A percentile compares a stretch with the other conserved stretches of the same genome.
Evolutionary conservation across 2,888 invertebrate species (phyloP).

Genomic region (Artemia sp.): DNA sequence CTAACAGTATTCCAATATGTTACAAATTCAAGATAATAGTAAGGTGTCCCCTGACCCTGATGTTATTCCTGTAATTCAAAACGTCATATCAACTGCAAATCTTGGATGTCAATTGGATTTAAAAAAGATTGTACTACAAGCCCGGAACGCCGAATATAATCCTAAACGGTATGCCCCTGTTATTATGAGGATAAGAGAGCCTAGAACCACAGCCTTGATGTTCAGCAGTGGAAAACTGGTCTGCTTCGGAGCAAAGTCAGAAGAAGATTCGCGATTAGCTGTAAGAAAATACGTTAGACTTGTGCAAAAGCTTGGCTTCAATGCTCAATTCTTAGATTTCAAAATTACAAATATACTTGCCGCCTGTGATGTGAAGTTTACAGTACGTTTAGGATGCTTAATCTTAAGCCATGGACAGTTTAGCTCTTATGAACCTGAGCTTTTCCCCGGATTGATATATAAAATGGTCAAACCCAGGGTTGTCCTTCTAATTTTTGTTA

Average conservation of each 20-base stretch:
- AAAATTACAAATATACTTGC: slow-evolving; percentile 75
- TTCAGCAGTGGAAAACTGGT: slow-evolving; percentile 76
- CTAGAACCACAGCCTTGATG: slow-evolving; percentile 58
- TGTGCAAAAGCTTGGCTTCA: slow-evolving; percentile 60
- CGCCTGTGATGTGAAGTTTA: slow-evolving; percentile 69
- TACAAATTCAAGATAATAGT: slow-evolving; percentile 37
- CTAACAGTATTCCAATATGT: too few species aligned
- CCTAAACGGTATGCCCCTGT: slow-evolving; percentile 98
- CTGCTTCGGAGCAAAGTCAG: slow-evolving; percentile 68
- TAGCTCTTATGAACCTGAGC: slow-evolving; percentile 81
- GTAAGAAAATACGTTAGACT: slow-evolving; percentile 65
- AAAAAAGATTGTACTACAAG: slow-evolving; percentile 90
- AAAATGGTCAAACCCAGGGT: slow-evolving; percentile 90
- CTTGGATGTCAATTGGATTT: slow-evolving; percentile 83
- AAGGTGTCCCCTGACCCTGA: slow-evolving; percentile 72
- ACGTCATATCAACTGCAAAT: slow-evolving; percentile 96
- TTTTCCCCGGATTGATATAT: slow-evolving; percentile 97
- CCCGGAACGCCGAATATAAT: slow-evolving; percentile 96
- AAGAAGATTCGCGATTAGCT: slow-evolving; percentile 56
- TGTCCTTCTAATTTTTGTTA: slow-evolving; percentile 92
- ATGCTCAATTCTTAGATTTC: slow-evolving; percentile 56
- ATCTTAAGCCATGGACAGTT: slow-evolving; percentile 41
- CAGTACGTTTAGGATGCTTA: slow-evolving; percentile 57
- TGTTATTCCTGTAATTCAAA: slow-evolving; percentile 74
- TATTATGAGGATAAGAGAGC: slow-evolving; percentile 79